A percentile compares a stretch with the other conserved stretches of the same genome.
Conservation (phyloP, 1,140 invertebrate genomes). For the Pogonomyrmex californicus region DNA sequence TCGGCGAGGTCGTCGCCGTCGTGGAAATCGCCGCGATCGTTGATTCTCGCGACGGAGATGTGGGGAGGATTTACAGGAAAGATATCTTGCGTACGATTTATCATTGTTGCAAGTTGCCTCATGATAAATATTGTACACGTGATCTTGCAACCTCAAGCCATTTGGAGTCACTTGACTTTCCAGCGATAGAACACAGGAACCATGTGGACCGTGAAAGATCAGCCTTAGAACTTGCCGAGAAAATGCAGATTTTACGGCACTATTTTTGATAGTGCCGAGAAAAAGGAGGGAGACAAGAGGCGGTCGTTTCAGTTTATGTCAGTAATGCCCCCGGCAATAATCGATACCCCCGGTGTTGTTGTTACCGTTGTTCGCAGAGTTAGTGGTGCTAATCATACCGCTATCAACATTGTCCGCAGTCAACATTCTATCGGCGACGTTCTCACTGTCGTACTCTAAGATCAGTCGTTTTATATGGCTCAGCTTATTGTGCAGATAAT, state of each 20-base stretch:
- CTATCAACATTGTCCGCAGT: neutral
- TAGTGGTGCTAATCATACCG: neutral
- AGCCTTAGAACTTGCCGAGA: conserved; percentile 80
- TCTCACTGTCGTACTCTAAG: conserved; percentile 90
- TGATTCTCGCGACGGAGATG: conserved; percentile 5
- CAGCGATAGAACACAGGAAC: conserved; percentile 78
- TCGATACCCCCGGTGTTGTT: conserved; percentile 62
- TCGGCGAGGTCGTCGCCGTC: conserved; percentile 51
- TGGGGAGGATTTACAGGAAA: conserved; percentile 8
- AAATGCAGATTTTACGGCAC: conserved; percentile 80
- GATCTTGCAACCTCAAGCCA: conserved; percentile 14
- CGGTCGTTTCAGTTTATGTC: conserved; percentile 85
- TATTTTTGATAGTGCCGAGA: conserved; percentile 72
- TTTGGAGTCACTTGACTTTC: conserved; percentile 58
- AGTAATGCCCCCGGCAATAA: conserved; percentile 82
- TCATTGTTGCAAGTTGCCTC: neutral
- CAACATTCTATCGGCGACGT: conserved; percentile 5
- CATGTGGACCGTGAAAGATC: conserved; percentile 71
- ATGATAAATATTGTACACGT: conserved; percentile 1
- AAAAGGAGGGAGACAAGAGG: conserved; percentile 79
- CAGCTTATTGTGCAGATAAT: conserved; percentile 96
- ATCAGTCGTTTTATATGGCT: conserved; percentile 96
- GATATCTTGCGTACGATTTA: conserved; percentile 21
- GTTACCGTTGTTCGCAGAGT: conserved; percentile 17
- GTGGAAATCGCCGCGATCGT: conserved; percentile 47